Conservation (phyloP, 2,113 vertebrate species). For the Piprites chloris region DNA sequence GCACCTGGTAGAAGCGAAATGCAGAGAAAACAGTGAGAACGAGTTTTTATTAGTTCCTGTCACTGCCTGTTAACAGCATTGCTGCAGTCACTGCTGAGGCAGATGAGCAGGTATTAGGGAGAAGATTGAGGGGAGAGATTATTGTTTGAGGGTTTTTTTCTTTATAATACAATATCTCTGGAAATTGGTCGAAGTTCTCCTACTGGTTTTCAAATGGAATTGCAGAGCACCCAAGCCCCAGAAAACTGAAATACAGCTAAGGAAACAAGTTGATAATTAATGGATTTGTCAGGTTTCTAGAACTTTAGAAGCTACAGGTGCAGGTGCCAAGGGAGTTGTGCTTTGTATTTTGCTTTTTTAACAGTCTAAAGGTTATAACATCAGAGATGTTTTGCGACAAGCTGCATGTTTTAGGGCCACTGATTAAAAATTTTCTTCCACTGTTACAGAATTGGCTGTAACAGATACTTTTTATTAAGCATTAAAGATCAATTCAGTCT, state of each 20-base stretch:
- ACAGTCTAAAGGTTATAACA: not conserved
- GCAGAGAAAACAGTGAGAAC: not conserved
- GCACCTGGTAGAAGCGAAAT: not conserved
- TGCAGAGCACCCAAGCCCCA: not conserved
- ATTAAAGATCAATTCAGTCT: slow-evolving; percentile 38
- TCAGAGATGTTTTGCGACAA: slow-evolving; percentile 13
- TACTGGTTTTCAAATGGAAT: not conserved
- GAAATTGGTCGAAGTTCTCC: not conserved
- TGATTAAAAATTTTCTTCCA: slow-evolving; percentile 47
- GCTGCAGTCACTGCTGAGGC: not conserved
- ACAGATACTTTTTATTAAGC: not conserved
- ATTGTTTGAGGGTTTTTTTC: not conserved
- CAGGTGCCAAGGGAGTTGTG: not conserved
- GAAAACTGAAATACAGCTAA: not conserved
- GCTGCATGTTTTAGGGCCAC: slow-evolving; percentile 4
- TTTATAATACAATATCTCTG: not conserved
- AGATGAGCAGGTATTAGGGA: not conserved
- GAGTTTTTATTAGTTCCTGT: not conserved
- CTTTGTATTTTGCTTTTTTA: not conserved
- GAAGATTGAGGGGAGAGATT: not conserved
- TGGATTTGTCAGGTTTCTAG: not conserved
- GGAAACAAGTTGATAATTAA: not conserved
- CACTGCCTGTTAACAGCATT: not conserved
- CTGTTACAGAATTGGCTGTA: slow-evolving; percentile 15
- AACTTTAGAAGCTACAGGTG: not conserved